Base-by-base conservation (phyloP, 2,888 invertebrate species). In the Brachylomia viminalis region DNA sequence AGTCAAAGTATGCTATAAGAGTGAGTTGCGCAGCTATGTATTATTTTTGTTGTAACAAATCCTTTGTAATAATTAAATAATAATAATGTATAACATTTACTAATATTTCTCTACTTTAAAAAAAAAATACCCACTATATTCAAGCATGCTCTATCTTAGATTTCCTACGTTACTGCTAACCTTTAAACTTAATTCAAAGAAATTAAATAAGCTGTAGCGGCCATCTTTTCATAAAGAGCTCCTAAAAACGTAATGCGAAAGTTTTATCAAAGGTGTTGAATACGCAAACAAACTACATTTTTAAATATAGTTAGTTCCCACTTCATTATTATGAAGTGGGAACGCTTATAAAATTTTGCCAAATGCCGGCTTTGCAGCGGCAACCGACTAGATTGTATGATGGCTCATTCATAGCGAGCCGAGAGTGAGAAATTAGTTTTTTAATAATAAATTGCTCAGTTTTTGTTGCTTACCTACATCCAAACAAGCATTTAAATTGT, bases 401-500 rank as follows among this genome's bases (percentile, higher is more conserved):
- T 83, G 70, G 83, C 83, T 80, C 87, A 88, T 87, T 87, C 87
- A 86, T 59, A 79, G 75, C 76, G 73, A 73, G 66, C 62, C 68
- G 79, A 70, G 76, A 78, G 70, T 62, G 79, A 82, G 79, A 86
- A 87, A 87, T 87, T 87, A 88, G 88, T 83, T 87, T 87, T 88
- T 88, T 86, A 88, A 87, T 87, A 87, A 73, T 72, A 77, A 73
- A 75, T 71, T 69, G 62, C 65, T 64, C 74, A 77, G 64, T 67
- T 82, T 87, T 86, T 83, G 59, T 56, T 64, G 62, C 70, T 65
- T 13, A 45, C 71, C 59, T 49, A 59, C 65, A 68, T 33, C n/a
- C 56, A 73, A 73, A 75, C 62, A 66, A 62, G 61, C 45, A 47
- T 65, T 73, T 58, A 62, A 69, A 71, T 61, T 71, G 56, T 59